phyloP scores from a whole-genome alignment of 2,888 invertebrate genomes.

The Chrysotoxum bicinctum region DNA sequence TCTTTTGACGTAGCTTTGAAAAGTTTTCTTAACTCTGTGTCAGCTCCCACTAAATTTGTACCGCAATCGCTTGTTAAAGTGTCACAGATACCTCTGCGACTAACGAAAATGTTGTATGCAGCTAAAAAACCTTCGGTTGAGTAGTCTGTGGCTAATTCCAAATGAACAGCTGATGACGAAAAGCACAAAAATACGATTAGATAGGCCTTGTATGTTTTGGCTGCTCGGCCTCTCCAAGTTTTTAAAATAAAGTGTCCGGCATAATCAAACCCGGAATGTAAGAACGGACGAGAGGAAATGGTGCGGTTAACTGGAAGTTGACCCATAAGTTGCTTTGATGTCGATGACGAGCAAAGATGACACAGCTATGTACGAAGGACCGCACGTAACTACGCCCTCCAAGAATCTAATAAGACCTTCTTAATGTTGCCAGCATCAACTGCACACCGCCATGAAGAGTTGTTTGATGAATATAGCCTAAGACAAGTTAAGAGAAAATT shows the following conservation, averaged over 20 bases:
- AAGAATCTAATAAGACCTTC: constrained; percentile 37
- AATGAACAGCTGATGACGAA: constrained; percentile 12
- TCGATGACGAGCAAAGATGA: background rate
- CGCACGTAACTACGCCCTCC: constrained; percentile 4
- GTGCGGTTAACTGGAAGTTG: constrained; percentile 22
- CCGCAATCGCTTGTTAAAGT: constrained; percentile 7
- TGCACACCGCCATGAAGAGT: constrained; percentile 50
- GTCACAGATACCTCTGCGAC: constrained; percentile 12
- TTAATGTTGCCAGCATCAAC: constrained; percentile 43
- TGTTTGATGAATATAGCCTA: constrained; percentile 26
- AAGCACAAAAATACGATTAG: constrained; percentile 15
- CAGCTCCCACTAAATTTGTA: background rate
- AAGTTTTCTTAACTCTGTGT: background rate
- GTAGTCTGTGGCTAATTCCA: constrained; percentile 26
- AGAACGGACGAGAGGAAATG: constrained; percentile 16
- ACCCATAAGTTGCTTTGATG: constrained; percentile 32
- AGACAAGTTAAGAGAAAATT: constrained; percentile 36
- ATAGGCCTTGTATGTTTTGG: background rate
- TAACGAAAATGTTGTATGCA: background rate
- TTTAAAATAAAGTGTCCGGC: constrained; percentile 17
- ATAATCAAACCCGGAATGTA: constrained; percentile 19
- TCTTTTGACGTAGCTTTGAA: too few relatives aligned
- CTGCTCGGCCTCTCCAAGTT: constrained; percentile 13
- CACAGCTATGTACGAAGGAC: too few relatives aligned
- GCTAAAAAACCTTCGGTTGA: constrained; percentile 14